Evolutionary conservation across 2,797 vertebrate species (phyloP), one percentile per base, ranked within the genome.

Genomic region (Scolopax rusticola): DNA sequence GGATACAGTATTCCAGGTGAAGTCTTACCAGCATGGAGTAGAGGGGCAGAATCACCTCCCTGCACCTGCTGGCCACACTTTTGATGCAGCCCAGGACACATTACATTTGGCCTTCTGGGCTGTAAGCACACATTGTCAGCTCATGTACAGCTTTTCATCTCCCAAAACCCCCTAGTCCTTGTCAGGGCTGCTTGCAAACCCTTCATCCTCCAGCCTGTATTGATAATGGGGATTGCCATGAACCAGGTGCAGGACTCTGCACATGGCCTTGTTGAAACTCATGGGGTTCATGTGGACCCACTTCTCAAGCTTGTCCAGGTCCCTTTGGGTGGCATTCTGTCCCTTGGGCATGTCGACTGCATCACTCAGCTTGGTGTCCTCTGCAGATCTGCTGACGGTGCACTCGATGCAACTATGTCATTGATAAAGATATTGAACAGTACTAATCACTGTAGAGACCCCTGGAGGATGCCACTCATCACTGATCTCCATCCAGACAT

Each of bases 241-340:
- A 51, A 12, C 8, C n/a, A 15, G 12, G 2, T 48, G 18, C 45
- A 84, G 50, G 36, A 38, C 25, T 21, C 45, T 45, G n/a, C 9
- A 40, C 8, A 10, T 82, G 10, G 32, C 12, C 53, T 67, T 3
- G 1, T 71, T 75, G 67, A 87, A 78, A 33, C 27, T 38, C 28
- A 21, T 75, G 56, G 59, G 32, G 43, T 88, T 90, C 47, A 60
- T 38, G 2, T 14, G 6, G 51, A 21, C 11, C 16, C 36, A 20
- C 30, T 74, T 60, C 36, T 69, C 0, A 0, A 51, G 36, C 11
- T 73, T 77, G 36, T 60, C 36, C 25, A 21, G 23, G 11, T 64
- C 23, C 36, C 28, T 40, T 17, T 48, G 47, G 47, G 21, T 48
- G 47, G 21, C 47, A 48, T 48, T 12, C 47, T 12, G 12, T 48